phyloP scores from a whole-genome alignment of 30 jellyfish, hydroid and myxozoan genomes.

The Chironex yamaguchii region DNA sequence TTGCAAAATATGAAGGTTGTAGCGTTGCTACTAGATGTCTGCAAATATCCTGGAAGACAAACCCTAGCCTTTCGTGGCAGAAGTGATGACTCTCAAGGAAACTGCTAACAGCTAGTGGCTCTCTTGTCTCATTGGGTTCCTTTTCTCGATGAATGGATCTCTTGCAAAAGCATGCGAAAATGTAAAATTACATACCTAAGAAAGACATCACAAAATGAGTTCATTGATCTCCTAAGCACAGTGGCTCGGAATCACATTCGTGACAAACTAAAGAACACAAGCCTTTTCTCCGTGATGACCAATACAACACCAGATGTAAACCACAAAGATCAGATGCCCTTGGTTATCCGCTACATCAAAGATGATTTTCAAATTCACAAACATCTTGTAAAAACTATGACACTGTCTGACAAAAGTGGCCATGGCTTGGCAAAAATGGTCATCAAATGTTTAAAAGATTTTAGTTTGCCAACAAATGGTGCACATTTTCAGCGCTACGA shows the following conservation, averaged over 20 bases:
- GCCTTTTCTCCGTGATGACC: too few relatives aligned
- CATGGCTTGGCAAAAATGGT: conserved; percentile 1
- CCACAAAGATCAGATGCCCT: conserved; percentile 31
- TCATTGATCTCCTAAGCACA: background rate
- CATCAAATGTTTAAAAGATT: background rate
- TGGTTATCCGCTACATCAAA: conserved; percentile 1
- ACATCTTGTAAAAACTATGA: background rate
- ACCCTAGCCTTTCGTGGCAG: background rate
- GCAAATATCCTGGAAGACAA: background rate
- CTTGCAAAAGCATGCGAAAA: background rate
- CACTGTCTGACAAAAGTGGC: conserved; percentile 27
- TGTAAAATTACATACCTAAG: background rate
- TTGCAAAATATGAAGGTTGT: background rate
- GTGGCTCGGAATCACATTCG: background rate
- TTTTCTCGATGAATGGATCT: conserved; percentile 1
- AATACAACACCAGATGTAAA: conserved; percentile 28
- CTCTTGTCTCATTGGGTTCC: conserved; percentile 10
- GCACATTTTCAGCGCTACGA: conserved; percentile 13
- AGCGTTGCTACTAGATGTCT: background rate
- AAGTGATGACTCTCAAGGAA: conserved; percentile 4
- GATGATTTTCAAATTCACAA: conserved; percentile 4
- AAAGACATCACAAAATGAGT: conserved; percentile 7
- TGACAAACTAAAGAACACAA: background rate
- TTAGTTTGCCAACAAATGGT: conserved; percentile 12
- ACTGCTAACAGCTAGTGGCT: background rate